phyloP scores from a whole-genome alignment of 2,113 vertebrate species.

The Aramus guarauna region DNA sequence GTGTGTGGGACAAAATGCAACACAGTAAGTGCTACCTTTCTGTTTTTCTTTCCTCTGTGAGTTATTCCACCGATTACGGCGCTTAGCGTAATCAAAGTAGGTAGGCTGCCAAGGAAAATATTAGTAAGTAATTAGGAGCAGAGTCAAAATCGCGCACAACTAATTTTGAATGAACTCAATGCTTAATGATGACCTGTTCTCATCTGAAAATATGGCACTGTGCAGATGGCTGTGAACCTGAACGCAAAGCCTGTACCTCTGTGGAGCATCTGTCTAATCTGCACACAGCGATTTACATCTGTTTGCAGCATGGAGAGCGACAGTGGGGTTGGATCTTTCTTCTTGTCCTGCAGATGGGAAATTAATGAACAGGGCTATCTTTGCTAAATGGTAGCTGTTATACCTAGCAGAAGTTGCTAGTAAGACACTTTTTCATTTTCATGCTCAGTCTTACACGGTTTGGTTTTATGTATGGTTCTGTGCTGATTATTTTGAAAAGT shows the following conservation, averaged over 20 bases:
- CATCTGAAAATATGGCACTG: background rate
- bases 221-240: fast-evolving
- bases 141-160: fast-evolving
- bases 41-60: background rate
- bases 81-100: fast-evolving
- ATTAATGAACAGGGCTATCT: fast-evolving
- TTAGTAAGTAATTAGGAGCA: background rate
- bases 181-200: background rate
- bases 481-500: background rate
- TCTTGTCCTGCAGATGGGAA: background rate
- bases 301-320: fast-evolving
- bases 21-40: slow-evolving; percentile 81
- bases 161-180: background rate
- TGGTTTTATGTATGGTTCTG: background rate
- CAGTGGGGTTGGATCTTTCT: background rate
- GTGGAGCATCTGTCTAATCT: background rate
- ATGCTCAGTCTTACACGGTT: fast-evolving
- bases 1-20: slow-evolving; percentile 99
- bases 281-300: fast-evolving
- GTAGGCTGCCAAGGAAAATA: background rate
- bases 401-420: background rate
- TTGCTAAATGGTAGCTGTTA: background rate
- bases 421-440: background rate
- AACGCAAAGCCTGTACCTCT: background rate
- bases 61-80: background rate